Evolutionary conservation across 2,888 invertebrate genomes (phyloP), one percentile per base, ranked within the genome.

Genomic region (Drosophila buzzatii): DNA sequence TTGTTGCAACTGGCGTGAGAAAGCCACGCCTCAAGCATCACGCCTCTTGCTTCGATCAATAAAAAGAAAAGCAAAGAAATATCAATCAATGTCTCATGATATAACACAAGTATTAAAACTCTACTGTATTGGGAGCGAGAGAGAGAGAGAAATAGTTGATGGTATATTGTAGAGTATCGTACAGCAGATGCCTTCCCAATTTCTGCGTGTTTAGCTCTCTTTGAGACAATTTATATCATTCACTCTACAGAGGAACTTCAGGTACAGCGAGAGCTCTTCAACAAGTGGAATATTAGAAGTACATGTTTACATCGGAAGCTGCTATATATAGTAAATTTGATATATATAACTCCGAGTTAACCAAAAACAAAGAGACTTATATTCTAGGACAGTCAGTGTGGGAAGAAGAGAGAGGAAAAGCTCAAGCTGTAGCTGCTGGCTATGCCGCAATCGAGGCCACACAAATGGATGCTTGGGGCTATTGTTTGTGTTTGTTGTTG

Each of bases 21-120:
- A 69, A 71, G 47, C 20, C 55, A 55, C 55, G 55, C 55, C 55
- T 39, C n/a, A 14, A 56, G 33, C 41, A 14, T 16, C 16, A 31
- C 53, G 35, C 39, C 53, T 6, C 37, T 10, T 23, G 57, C 39
- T 56, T 12, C 33, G 33, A 37, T 41, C 18, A 6, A 59, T 0
- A 31, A 39, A 16, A n/a, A 31, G 18, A 18, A 6, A 49, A 12
- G 10, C 31, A 49, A 59, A 45, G 35, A 33, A 61, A 73, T 60
- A 69, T 73, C 73, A 73, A 73, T 69, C 69, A 71, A 41, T 41
- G 37, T 33, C 42, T 31, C 51, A 27, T 47, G 58, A 47, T 39
- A 39, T 49, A 35, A n/a, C 3, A 39, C 10, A 31, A 37, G 47
- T 4, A 20, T 23, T 23, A 23, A 51, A 14, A 23, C 1, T 20